A percentile compares a stretch with the other conserved stretches of the same genome.
These are phyloP conservation scores for Semibalanus balanoides DNA, from an alignment of 1,140 invertebrate genomes.

Conservation along the genomic window DNA sequence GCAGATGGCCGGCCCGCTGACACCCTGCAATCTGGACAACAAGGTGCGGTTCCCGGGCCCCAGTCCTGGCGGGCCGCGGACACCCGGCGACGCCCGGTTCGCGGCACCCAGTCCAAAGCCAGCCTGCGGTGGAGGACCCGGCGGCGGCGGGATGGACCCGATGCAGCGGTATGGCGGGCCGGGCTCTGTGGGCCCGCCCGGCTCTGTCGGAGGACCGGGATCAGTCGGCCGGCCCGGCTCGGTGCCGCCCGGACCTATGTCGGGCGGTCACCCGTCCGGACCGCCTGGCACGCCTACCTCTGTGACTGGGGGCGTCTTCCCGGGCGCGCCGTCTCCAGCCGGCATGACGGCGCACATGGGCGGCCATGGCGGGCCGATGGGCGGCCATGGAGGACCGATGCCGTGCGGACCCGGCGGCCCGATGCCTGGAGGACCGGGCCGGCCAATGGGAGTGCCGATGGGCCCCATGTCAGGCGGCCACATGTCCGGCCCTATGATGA, in stretches of 20 bases:
- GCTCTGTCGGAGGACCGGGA: not conserved
- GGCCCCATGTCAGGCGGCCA: not conserved
- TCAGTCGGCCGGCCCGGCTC: not conserved
- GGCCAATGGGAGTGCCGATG: too few species aligned
- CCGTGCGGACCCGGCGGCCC: not conserved
- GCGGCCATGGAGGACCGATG: not conserved
- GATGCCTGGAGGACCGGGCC: too few species aligned
- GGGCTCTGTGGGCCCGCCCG: not conserved
- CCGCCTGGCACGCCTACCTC: conserved; percentile 7
- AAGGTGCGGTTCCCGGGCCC: conserved; percentile 17
- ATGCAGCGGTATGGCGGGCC: conserved; percentile 4
- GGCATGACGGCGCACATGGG: not conserved
- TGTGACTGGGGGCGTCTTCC: not conserved
- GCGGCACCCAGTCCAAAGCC: conserved; percentile 12
- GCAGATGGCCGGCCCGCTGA: too few species aligned
- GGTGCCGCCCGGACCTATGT: conserved; percentile 5
- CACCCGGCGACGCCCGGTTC: conserved; percentile 9
- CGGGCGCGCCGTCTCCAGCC: not conserved
- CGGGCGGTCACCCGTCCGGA: conserved; percentile 14
- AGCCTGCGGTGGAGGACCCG: too few species aligned
- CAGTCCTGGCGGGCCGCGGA: conserved; percentile 16
- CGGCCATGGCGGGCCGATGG: too few species aligned
- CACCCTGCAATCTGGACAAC: too few species aligned
- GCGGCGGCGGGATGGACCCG: not conserved
- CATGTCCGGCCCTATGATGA: not conserved